These are phyloP conservation scores for Lasiommata megera DNA, from an alignment of 2,888 invertebrate species.

Conservation along the genomic window DNA sequence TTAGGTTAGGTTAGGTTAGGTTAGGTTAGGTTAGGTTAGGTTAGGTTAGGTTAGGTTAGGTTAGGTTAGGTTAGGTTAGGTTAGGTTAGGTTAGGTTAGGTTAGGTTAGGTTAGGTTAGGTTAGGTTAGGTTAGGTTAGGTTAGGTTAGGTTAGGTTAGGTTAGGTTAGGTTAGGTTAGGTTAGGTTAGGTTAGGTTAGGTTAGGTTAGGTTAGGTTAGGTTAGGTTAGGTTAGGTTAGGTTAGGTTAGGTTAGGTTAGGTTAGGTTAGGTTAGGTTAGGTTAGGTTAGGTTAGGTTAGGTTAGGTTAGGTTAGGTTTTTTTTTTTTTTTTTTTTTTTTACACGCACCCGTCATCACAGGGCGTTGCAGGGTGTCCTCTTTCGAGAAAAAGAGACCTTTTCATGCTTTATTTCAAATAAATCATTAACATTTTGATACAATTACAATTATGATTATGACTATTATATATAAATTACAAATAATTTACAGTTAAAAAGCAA, in stretches of 20 bases:
- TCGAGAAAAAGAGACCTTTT: too few species aligned
- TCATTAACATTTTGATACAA: too few species aligned
- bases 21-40: constrained; percentile 24
- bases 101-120: constrained; percentile 6
- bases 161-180: constrained; percentile 23
- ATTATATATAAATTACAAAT: too few species aligned
- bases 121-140: constrained; percentile 5
- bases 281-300: constrained; percentile 22
- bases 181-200: constrained; percentile 22
- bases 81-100: constrained; percentile 8
- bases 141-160: constrained; percentile 23
- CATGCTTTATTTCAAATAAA: too few species aligned
- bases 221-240: constrained; percentile 19
- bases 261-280: constrained; percentile 26
- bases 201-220: constrained; percentile 19
- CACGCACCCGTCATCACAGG: too few species aligned
- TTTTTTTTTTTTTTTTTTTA: too few species aligned
- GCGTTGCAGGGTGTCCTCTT: too few species aligned
- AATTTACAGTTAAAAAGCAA: too few species aligned
- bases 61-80: constrained; percentile 20
- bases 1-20: constrained; percentile 5
- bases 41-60: constrained; percentile 15
- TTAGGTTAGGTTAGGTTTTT: constrained; percentile 23
- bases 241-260: constrained; percentile 21
- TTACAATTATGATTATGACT: too few species aligned